These are phyloP conservation scores for Torymus aiolomorphi DNA, from an alignment of 2,888 invertebrate species.

Conservation along the genomic window DNA sequence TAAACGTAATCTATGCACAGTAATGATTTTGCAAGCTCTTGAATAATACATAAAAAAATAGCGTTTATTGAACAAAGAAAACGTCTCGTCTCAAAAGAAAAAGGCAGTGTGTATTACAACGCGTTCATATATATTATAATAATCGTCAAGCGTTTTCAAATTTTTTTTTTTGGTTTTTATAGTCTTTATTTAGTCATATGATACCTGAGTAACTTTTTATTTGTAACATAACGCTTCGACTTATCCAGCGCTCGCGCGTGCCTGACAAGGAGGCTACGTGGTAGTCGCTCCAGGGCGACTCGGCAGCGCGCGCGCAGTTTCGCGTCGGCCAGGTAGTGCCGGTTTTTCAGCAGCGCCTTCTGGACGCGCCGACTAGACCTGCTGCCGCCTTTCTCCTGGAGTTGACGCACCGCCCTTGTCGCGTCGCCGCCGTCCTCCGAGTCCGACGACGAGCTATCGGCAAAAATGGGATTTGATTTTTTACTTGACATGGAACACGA, in stretches of 20 bases:
- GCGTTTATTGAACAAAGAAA: too few relatives aligned
- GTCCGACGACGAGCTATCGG: slow-evolving; percentile 56
- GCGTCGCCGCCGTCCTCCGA: slow-evolving; percentile 33
- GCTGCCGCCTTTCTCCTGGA: slow-evolving; percentile 15
- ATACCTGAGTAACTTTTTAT: slow-evolving; percentile 69
- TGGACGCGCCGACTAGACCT: neutral
- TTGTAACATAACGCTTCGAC: slow-evolving; percentile 68
- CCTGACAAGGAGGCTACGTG: slow-evolving; percentile 61
- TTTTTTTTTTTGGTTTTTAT: slow-evolving; percentile 30
- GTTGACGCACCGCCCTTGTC: neutral
- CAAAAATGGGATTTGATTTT: slow-evolving; percentile 51
- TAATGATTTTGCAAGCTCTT: too few relatives aligned
- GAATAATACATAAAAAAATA: too few relatives aligned
- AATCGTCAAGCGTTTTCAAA: neutral
- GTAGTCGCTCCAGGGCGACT: slow-evolving; percentile 64
- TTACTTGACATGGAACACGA: slow-evolving; percentile 39
- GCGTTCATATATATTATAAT: too few relatives aligned
- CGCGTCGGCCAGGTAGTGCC: slow-evolving; percentile 61
- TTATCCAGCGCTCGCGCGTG: slow-evolving; percentile 64
- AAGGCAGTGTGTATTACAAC: too few relatives aligned
- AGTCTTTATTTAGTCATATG: slow-evolving; percentile 49
- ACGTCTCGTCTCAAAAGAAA: too few relatives aligned
- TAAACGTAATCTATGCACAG: too few relatives aligned
- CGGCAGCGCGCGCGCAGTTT: slow-evolving; percentile 63
- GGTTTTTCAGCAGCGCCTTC: slow-evolving; percentile 59